Evolutionary conservation across 2,113 vertebrate species (phyloP), one percentile per base, ranked within the genome.

Genomic region (Synodontis membranacea): DNA sequence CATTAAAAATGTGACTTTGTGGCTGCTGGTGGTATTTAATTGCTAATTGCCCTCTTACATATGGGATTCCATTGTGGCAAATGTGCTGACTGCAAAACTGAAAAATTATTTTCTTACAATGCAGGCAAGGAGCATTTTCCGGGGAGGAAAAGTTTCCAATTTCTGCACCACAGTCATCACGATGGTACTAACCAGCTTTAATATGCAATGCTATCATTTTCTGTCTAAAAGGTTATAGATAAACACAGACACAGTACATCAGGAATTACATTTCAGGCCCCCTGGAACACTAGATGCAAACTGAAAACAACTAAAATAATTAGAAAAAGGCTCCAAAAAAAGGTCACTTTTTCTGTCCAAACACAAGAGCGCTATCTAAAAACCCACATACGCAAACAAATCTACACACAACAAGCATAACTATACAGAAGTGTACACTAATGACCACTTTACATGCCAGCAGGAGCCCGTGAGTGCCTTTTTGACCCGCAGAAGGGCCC

Each of bases 401-500:
- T 80, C 80, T 31, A 42, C 39, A 37, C 68, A 8, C 17, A 58
- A 66, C 21, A 56, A 48, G 44, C 58, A 82, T 48, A 66, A 72
- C 85, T 64, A 82, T 68, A 86, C 64, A 89, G 86, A 89, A 89
- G 86, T 68, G 91, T n/a, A 91, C 86, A 86, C 85, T 86, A 91
- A 92, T 78, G 85, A 90, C 85, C 88, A 91, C 92, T 90, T 76
- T 87, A 83, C 89, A 91, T 86, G 84, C 75, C 68, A 46, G 66
- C 75, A 56, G 62, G 50, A 82, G 86, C 88, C 88, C 84, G 89
- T 89, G 92, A 92, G 93, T 89, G 91, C 81, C 85, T 84, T 91
- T 91, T 91, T 93, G 90, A 90, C 89, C 91, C 86, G 84, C 88
- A 88, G 87, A 90, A 89, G 88, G 86, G 86, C 86, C 82, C 84